Percentiles rank a stretch among this genome's conserved stretches.
These are phyloP conservation scores for Acanthis flammea DNA, from an alignment of 2,797 vertebrate species.

Conservation along the genomic window DNA sequence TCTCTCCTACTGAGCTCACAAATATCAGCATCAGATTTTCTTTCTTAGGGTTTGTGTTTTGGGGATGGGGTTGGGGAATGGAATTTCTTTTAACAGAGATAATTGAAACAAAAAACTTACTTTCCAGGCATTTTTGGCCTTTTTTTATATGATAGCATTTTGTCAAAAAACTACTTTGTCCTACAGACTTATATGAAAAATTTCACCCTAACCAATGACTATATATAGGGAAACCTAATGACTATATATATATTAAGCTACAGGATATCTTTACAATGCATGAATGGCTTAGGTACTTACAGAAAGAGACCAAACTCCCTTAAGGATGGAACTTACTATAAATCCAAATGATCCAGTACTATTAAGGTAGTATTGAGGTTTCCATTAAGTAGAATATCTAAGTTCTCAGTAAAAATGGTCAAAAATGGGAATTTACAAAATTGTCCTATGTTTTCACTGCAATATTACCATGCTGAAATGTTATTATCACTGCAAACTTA, in stretches of 20 bases:
- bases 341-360: background rate
- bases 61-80: accelerated
- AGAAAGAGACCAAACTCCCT: background rate
- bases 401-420: background rate
- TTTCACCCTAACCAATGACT: background rate
- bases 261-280: background rate
- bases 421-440: background rate
- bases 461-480: background rate
- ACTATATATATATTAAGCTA: background rate
- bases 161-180: background rate
- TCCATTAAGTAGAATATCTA: background rate
- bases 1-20: background rate
- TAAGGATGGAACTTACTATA: background rate
- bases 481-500: background rate
- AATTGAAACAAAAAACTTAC: background rate
- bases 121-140: background rate
- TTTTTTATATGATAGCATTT: background rate
- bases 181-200: background rate
- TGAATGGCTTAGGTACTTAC: background rate
- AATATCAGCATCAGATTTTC: background rate
- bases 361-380: background rate
- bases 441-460: background rate
- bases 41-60: background rate
- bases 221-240: background rate
- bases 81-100: background rate